Base-by-base conservation (phyloP, 2,797 vertebrate species). In the Pangasius larnaudii region DNA sequence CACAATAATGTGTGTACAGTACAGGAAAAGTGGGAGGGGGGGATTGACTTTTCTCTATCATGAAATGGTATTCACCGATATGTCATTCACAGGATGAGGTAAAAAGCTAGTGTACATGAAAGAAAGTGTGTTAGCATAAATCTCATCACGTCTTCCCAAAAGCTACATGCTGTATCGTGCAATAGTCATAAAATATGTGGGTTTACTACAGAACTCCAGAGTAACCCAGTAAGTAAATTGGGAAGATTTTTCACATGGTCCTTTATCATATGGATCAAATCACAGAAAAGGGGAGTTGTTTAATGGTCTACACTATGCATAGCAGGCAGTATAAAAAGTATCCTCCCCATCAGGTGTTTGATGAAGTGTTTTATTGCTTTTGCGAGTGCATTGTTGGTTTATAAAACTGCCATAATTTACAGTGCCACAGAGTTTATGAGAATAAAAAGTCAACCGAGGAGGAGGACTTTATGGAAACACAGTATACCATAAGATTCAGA, bases 271-370 rank as follows among this genome's bases (percentile, higher is more conserved):
- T 71, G 46, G 67, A 72, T 39, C 69, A 85, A 58, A 72, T 39
- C 69, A 85, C 13, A 74, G 13, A 16, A 19, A 42, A n/a, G 13
- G 19, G 11, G 65, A 39, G 39, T 80, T 86, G 63, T 90, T 90
- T 89, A 84, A 74, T 79, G 58, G 81, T 88, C 86, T 88, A 30
- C 59, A 74, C 67, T 83, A 83, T 84, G 56, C 84, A 88, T 85
- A 74, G 33, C 78, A 82, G 56, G 19, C 75, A 88, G 72, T 84
- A 77, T 87, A 85, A 87, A 86, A 81, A 46, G 5, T 36, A 63
- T 81, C 87, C 51, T 85, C 88, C 87, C 88, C 87, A 87, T 87
- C 77, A 80, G 58, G 63, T 84, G 42, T 77, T 36, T 59, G 22
- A 63, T 72, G 67, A 30, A 67, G 53, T 51, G 83, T 89, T 88